Evolutionary conservation across 2,888 invertebrate genomes (phyloP).

Genomic region (Arctia plantaginis): DNA sequence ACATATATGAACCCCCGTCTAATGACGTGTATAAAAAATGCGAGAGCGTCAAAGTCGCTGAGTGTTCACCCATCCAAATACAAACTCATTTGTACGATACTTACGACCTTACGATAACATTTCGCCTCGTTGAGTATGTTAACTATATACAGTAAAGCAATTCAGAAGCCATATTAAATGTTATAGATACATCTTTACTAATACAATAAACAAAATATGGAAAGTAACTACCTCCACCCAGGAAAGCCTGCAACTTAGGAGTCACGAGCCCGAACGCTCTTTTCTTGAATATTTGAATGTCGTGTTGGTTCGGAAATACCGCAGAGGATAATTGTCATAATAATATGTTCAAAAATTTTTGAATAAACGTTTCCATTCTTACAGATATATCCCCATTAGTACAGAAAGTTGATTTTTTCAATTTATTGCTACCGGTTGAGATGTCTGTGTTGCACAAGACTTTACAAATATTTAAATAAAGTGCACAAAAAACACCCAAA

Average conservation of each 20-base stretch:
- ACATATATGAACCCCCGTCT: constrained; percentile 11
- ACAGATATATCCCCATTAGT: not conserved
- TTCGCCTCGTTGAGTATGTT: constrained; percentile 23
- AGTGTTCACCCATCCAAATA: constrained; percentile 41
- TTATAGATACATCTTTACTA: not conserved
- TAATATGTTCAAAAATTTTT: not conserved
- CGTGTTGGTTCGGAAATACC: too few species aligned
- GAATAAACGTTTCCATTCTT: not conserved
- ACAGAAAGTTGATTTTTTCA: not conserved
- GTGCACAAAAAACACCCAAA: too few species aligned
- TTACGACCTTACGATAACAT: constrained; percentile 39
- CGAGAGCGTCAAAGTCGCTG: constrained; percentile 39
- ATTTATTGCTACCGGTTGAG: not conserved
- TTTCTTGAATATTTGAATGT: too few species aligned
- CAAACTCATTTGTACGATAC: constrained; percentile 43
- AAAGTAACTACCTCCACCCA: too few species aligned
- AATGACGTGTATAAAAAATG: constrained; percentile 44
- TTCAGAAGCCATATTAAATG: not conserved
- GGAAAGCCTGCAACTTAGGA: too few species aligned
- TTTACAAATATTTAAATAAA: too few species aligned
- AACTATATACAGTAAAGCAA: constrained; percentile 5
- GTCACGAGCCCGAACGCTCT: too few species aligned
- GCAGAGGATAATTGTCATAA: too few species aligned
- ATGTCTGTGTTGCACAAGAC: too few species aligned
- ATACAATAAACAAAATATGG: too few species aligned